phyloP scores from a whole-genome alignment of 2,797 vertebrate species.

The Neostethus bicornis region DNA sequence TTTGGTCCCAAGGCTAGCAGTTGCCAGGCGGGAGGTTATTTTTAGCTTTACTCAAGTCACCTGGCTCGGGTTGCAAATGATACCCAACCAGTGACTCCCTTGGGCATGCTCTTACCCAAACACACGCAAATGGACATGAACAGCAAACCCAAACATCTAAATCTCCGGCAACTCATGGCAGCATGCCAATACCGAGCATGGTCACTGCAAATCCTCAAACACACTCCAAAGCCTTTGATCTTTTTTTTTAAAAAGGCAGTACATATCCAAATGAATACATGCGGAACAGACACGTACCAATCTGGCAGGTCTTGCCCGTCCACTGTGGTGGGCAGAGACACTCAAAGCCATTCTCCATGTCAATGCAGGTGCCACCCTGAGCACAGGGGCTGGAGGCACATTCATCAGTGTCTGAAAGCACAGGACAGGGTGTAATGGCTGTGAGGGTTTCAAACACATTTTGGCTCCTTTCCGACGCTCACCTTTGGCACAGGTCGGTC shows the following conservation, averaged over 20 bases:
- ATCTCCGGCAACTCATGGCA: constrained; percentile 27
- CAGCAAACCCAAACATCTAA: constrained; percentile 54
- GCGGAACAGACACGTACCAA: constrained; percentile 82
- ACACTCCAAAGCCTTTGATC: constrained; percentile 42
- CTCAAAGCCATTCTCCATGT: constrained; percentile 89
- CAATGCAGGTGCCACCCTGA: constrained; percentile 90
- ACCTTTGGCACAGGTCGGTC: constrained; percentile 94
- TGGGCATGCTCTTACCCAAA: constrained; percentile 31
- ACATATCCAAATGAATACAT: too few relatives aligned
- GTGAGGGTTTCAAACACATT: background rate
- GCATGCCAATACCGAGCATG: background rate
- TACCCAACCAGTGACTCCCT: constrained; percentile 39
- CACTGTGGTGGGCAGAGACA: constrained; percentile 92
- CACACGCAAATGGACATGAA: constrained; percentile 48
- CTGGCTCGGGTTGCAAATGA: constrained; percentile 72
- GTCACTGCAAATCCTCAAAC: constrained; percentile 15
- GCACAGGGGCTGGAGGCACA: constrained; percentile 90
- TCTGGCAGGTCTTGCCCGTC: constrained; percentile 92
- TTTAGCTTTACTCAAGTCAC: constrained; percentile 80
- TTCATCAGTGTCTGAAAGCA: constrained; percentile 89
- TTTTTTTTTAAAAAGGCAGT: too few relatives aligned
- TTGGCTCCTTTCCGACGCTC: constrained; percentile 14
- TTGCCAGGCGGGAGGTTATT: constrained; percentile 77
- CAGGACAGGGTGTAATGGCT: too few relatives aligned
- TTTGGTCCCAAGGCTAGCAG: constrained; percentile 67